phyloP scores from a whole-genome alignment of 64 coral and sea anemone species.

The Hydrozoanthus tunicans region DNA sequence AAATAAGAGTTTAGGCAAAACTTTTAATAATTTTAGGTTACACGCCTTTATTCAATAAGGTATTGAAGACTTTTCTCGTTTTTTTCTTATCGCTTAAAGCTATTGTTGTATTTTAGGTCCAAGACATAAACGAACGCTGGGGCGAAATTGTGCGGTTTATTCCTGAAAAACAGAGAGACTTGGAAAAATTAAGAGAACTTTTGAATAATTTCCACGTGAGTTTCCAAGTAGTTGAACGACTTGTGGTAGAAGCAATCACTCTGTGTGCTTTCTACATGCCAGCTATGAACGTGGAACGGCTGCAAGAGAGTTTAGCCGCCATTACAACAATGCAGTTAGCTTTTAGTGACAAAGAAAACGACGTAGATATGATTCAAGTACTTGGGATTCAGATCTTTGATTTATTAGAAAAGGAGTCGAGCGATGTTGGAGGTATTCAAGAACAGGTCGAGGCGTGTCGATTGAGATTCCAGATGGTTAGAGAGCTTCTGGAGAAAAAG shows the following conservation, averaged over 20 bases:
- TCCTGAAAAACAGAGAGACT: constrained; percentile 64
- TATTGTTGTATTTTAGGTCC: constrained; percentile 47
- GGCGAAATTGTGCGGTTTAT: constrained; percentile 56
- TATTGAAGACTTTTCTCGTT: no score
- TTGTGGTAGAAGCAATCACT: constrained; percentile 73
- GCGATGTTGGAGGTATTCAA: constrained; percentile 62
- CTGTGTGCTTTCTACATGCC: constrained; percentile 70
- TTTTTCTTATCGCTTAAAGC: neutral
- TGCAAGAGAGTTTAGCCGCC: constrained; percentile 62
- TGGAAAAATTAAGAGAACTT: constrained; percentile 80
- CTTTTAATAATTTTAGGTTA: no score
- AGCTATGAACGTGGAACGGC: constrained; percentile 60
- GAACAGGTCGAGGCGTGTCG: constrained; percentile 62
- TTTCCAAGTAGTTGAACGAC: constrained; percentile 56
- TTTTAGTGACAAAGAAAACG: constrained; percentile 74
- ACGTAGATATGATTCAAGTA: constrained; percentile 63
- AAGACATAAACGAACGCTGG: constrained; percentile 70
- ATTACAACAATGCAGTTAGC: constrained; percentile 62
- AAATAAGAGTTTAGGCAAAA: no score
- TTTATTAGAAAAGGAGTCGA: constrained; percentile 63
- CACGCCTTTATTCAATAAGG: no score
- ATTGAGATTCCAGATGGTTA: constrained; percentile 63
- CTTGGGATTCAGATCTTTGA: constrained; percentile 79
- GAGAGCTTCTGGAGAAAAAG: constrained; percentile 61
- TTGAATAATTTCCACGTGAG: constrained; percentile 64